Evolutionary conservation across 2,888 invertebrate species (phyloP), one percentile per base, ranked within the genome.

Genomic region (Troides oblongomaculatus): DNA sequence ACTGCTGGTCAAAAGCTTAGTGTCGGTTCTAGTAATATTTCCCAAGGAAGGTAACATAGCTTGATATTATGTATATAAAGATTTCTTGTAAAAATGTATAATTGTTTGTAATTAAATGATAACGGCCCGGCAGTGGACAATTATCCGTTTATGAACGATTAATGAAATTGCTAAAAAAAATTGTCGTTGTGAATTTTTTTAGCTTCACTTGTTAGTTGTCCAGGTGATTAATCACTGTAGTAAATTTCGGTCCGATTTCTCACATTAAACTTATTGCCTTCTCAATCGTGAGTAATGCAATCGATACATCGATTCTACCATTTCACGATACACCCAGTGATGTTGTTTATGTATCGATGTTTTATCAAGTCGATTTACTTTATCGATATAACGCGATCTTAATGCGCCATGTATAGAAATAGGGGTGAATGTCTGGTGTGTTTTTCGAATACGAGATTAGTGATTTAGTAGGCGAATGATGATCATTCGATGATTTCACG

Each of bases 351-450:
- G 46, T 70, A 66, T 66, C 70, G 66, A 66, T 62, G 60, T 66
- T 66, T 59, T 66, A 70, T 70, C 62, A 61, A 57, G 57, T 70
- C 62, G 66, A 70, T 70, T 70, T 66, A 66, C 66, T 66, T 70
- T 66, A 66, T 66, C 70, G 66, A 63, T 70, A 62, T 56, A 46
- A 62, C 70, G 70, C 66, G 59, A 70, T 66, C 70, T 70, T 62
- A 70, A 66, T 70, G 70, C 53, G 57, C 62, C 63, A 59, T 59
- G 70, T 63, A 70, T 60, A 63, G 59, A 62, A 66, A 70, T 62
- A 62, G 59, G 58, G 18, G 25, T 12, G 43, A 66, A 70, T 66
- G 65, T 58, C 36, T 58, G 58, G 58, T 58, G 62, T 65, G 69
- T 62, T 62, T 21, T 63, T 25, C 36, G 70, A 63, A 70, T 70